Percentiles rank a stretch among this genome's conserved stretches.
Conservation (phyloP, 2,888 invertebrate genomes). For the Pyrrhosoma nymphula region DNA sequence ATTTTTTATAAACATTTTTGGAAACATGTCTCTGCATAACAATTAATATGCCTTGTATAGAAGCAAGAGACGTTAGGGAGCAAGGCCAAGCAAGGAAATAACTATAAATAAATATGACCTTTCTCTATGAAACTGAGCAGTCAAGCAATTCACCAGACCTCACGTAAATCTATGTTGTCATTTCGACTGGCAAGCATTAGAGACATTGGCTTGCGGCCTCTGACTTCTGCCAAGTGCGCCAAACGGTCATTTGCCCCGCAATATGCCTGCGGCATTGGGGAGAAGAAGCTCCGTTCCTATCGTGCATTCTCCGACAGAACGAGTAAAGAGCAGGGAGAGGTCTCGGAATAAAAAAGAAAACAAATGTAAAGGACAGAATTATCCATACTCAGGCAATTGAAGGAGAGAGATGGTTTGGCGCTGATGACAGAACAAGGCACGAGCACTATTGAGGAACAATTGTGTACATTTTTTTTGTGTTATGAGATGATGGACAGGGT, state of each 20-base stretch:
- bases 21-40: no score
- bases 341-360: not conserved
- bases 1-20: no score
- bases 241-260: not conserved
- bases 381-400: not conserved
- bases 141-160: not conserved
- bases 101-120: no score
- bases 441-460: no score
- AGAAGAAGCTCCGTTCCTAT: not conserved
- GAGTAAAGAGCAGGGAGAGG: not conserved
- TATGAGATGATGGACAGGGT: no score
- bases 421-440: no score
- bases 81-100: no score
- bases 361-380: not conserved
- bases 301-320: not conserved
- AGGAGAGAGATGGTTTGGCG: not conserved
- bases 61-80: no score
- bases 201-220: not conserved
- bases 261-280: not conserved
- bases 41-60: no score
- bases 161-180: not conserved
- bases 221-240: not conserved
- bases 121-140: not conserved
- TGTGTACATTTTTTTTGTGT: no score
- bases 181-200: not conserved